Conservation (phyloP, 2,888 invertebrate species). For the Theretra japonica region DNA sequence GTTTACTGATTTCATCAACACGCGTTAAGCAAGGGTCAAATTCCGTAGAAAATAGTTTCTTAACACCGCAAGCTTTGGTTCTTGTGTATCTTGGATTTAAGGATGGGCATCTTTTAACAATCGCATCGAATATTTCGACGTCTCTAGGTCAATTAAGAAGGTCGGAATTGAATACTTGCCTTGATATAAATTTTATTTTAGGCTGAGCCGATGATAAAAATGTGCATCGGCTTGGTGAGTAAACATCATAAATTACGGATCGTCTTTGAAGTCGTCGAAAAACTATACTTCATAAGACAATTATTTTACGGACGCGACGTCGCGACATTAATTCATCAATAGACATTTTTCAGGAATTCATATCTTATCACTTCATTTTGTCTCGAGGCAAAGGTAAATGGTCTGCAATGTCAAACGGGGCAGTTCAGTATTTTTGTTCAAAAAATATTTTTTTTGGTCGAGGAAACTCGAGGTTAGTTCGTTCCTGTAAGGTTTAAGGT, state of each 20-base stretch:
- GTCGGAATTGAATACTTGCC: conserved; percentile 58
- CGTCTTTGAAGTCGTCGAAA: conserved; percentile 58
- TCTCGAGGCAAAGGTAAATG: no score
- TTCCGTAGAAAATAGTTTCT: conserved; percentile 15
- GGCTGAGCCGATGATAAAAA: conserved; percentile 57
- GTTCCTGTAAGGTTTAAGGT: no score
- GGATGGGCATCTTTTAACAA: conserved; percentile 10
- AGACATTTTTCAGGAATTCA: neutral
- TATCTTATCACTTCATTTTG: neutral
- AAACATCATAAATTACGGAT: conserved; percentile 62
- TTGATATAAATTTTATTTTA: conserved; percentile 65
- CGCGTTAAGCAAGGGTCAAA: conserved; percentile 24
- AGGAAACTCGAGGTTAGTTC: no score
- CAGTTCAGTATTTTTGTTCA: no score
- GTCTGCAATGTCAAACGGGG: no score
- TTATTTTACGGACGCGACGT: neutral
- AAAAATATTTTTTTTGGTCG: no score
- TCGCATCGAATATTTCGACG: conserved; percentile 47
- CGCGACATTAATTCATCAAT: neutral
- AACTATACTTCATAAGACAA: conserved; percentile 41
- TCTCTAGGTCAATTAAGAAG: conserved; percentile 69
- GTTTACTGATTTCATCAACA: neutral
- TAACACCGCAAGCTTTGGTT: conserved; percentile 2
- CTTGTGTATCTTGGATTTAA: neutral
- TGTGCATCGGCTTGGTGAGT: conserved; percentile 63